phyloP scores from a whole-genome alignment of 2,113 vertebrate genomes.

The Sialia sialis region DNA sequence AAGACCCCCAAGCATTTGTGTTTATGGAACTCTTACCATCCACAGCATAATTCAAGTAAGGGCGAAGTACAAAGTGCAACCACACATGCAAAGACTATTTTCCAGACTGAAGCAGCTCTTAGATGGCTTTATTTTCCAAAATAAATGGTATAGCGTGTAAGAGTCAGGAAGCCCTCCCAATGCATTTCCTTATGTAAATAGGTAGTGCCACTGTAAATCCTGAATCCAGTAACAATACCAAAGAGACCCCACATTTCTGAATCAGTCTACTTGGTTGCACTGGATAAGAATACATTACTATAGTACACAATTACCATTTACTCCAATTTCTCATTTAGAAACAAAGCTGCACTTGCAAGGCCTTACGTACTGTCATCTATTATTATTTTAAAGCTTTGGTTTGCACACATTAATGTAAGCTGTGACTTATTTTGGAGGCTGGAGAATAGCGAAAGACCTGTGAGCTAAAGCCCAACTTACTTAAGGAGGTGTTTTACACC shows the following conservation, averaged over 20 bases:
- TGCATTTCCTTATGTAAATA: not conserved
- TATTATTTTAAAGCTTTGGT: not conserved
- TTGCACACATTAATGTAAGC: not conserved
- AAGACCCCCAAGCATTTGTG: not conserved
- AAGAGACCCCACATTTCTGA: not conserved
- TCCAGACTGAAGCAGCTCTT: not conserved
- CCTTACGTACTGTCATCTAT: fast-evolving
- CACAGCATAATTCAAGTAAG: not conserved
- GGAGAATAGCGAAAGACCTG: not conserved
- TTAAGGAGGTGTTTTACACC: not conserved
- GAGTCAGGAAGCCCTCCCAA: not conserved
- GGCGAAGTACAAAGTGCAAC: not conserved
- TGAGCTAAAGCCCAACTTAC: not conserved
- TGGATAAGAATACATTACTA: not conserved
- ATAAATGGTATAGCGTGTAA: fast-evolving
- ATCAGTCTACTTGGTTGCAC: not conserved
- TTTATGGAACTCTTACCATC: not conserved
- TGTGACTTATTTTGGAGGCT: not conserved
- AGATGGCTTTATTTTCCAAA: not conserved
- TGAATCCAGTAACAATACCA: not conserved
- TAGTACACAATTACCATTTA: not conserved
- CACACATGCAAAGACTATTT: not conserved
- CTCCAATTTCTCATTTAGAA: not conserved
- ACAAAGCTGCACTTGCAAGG: not conserved
- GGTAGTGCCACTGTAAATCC: not conserved